Evolutionary conservation across 2,888 invertebrate species (phyloP).

Genomic region (Amiota communis): DNA sequence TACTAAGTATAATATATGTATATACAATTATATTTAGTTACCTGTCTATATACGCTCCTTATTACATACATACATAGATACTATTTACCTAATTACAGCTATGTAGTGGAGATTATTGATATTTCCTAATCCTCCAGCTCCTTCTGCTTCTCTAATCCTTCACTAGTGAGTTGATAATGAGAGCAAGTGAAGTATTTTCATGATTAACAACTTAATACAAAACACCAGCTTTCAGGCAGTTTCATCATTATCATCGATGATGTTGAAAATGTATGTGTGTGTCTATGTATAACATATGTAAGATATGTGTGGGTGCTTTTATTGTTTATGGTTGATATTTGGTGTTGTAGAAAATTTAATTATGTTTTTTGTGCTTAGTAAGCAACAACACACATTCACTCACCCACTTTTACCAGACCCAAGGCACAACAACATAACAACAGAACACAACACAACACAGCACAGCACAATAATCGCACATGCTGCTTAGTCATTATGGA

Average conservation of each 20-base stretch:
- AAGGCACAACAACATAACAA: too few relatives aligned
- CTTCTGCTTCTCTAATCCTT: background rate
- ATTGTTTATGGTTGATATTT: constrained; percentile 33
- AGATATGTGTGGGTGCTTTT: background rate
- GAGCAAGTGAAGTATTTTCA: constrained; percentile 59
- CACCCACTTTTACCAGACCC: background rate
- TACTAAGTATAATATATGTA: too few relatives aligned
- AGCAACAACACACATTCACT: constrained; percentile 44
- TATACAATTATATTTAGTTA: too few relatives aligned
- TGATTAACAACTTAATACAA: constrained; percentile 61
- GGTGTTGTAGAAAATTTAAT: constrained; percentile 65
- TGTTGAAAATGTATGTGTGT: too few relatives aligned
- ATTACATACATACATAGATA: too few relatives aligned
- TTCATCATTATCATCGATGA: constrained; percentile 5
- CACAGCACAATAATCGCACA: background rate
- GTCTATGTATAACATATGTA: background rate
- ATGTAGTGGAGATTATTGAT: too few relatives aligned
- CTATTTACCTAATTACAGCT: too few relatives aligned
- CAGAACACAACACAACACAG: too few relatives aligned
- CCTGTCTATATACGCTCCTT: too few relatives aligned
- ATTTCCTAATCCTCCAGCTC: too few relatives aligned
- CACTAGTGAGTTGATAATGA: constrained; percentile 49
- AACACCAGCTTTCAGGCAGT: constrained; percentile 40
- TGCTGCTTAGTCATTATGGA: constrained; percentile 2
- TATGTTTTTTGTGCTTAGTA: constrained; percentile 65